Conservation (phyloP, 2,888 invertebrate species). For the Tenodera sinensis region DNA sequence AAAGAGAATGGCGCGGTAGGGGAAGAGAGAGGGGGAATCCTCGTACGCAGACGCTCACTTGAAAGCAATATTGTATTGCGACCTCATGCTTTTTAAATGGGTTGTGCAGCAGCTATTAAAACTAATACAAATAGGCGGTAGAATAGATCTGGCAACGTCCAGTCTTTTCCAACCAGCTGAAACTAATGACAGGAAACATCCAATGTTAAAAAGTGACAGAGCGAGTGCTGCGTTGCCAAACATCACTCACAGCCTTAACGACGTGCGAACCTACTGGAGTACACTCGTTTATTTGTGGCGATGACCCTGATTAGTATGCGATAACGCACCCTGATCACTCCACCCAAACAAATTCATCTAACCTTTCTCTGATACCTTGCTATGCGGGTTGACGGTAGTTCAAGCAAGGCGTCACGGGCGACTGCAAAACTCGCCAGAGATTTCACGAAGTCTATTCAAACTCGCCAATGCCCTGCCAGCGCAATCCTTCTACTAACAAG, state of each 20-base stretch:
- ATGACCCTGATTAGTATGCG: neutral
- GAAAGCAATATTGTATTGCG: no score
- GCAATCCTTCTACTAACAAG: no score
- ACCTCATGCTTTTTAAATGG: neutral
- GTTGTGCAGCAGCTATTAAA: neutral
- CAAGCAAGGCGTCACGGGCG: neutral
- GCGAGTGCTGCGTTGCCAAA: neutral
- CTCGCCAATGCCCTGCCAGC: no score
- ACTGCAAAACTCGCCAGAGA: neutral
- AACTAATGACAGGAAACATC: conserved; percentile 15
- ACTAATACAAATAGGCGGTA: neutral
- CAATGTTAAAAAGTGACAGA: conserved; percentile 14
- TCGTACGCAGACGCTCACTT: no score
- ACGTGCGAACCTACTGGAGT: neutral
- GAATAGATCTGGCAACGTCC: conserved; percentile 8
- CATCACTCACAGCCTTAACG: neutral
- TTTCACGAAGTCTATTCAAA: no score
- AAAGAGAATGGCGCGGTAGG: no score
- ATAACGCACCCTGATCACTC: neutral
- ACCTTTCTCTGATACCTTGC: neutral
- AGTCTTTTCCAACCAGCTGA: neutral
- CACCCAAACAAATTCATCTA: neutral
- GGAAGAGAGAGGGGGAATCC: no score
- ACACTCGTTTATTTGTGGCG: neutral
- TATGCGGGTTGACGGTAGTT: neutral